A percentile compares a stretch with the other conserved stretches of the same genome.
phyloP scores from a whole-genome alignment of 2,797 vertebrate species.

The Urophycis tenuis region DNA sequence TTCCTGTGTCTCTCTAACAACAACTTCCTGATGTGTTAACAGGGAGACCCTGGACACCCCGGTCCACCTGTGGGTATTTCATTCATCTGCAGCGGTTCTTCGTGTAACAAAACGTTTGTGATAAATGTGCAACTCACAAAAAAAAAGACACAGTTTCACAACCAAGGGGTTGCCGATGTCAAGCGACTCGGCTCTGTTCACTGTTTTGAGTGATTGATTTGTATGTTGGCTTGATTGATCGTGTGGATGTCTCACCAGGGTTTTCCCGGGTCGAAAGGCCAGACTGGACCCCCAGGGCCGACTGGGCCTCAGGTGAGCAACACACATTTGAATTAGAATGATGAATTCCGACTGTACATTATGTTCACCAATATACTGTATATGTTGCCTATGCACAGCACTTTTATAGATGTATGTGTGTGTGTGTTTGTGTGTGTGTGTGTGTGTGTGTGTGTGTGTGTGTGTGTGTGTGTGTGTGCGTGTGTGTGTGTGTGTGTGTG shows the following conservation, averaged over 20 bases:
- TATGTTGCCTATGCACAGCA: not conserved
- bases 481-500: constrained; percentile 8
- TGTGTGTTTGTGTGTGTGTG: constrained; percentile 10
- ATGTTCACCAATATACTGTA: not conserved
- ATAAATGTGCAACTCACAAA: not conserved
- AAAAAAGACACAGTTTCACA: not conserved
- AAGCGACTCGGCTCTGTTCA: not conserved
- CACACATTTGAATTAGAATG: not conserved
- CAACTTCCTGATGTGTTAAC: constrained; percentile 10
- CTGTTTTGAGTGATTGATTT: not conserved
- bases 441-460: not conserved
- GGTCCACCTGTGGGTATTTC: constrained; percentile 51
- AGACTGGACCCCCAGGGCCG: constrained; percentile 32
- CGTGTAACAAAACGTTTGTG: not conserved
- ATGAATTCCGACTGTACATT: not conserved
- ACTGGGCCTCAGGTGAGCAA: constrained; percentile 45
- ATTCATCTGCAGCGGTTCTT: constrained; percentile 7
- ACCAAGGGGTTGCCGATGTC: not conserved
- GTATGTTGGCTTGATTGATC: not conserved
- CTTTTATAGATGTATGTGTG: not conserved
- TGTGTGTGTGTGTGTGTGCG: constrained; percentile 9
- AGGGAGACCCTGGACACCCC: constrained; percentile 52
- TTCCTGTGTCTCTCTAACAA: constrained; percentile 15
- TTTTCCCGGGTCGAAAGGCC: constrained; percentile 48
- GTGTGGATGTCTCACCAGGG: constrained; percentile 42